These are phyloP conservation scores for Merluccius polli DNA, from an alignment of 2,797 vertebrate genomes.

Conservation along the genomic window DNA sequence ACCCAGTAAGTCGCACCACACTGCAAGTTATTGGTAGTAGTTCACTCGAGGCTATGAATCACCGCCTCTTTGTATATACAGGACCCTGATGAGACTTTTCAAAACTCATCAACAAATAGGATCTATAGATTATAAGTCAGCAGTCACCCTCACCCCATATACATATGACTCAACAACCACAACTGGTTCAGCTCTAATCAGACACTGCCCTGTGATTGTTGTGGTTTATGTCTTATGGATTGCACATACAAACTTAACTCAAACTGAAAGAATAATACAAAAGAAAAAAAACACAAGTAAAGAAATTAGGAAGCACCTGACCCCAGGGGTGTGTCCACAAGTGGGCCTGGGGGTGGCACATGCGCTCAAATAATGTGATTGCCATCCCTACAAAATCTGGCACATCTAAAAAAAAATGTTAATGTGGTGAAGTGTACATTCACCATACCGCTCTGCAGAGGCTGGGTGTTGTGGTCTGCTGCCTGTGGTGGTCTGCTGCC, in stretches of 20 bases:
- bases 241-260: neutral
- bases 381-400: neutral
- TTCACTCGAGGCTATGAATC: neutral
- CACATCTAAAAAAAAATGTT: neutral
- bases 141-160: neutral
- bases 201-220: neutral
- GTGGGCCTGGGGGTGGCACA: too few relatives aligned
- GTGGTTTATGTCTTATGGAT: neutral
- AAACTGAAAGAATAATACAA: too few relatives aligned
- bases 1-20: neutral
- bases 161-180: neutral
- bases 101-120: too few relatives aligned
- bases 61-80: neutral
- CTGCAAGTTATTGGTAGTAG: too few relatives aligned
- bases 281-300: neutral
- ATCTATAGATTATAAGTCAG: neutral
- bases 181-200: neutral
- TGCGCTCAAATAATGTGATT: too few relatives aligned
- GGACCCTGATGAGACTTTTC: too few relatives aligned
- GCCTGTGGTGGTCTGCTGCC: neutral
- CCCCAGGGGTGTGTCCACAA: too few relatives aligned
- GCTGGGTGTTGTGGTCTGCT: neutral
- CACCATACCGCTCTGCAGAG: too few relatives aligned
- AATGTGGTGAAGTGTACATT: neutral
- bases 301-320: neutral